Base-by-base conservation (phyloP, 2,113 vertebrate genomes). In the Pleuronectes platessa region DNA sequence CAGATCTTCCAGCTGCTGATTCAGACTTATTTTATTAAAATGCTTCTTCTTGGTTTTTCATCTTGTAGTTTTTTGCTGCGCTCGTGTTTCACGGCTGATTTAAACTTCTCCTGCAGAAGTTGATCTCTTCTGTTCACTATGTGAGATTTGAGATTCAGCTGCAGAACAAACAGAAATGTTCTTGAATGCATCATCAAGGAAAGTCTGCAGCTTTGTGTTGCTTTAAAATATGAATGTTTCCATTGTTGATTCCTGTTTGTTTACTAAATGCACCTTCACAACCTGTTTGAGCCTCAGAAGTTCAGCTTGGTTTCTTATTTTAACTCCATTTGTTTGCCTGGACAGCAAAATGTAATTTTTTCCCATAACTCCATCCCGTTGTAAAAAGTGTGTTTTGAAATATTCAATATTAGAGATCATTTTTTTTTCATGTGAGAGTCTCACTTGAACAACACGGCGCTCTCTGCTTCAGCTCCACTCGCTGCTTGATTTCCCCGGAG, bases 401-500 rank as follows among this genome's bases (percentile, higher is more conserved):
- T 27, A 47, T 58, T 72, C 31, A 68, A 23, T 55, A 61, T 61
- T 53, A n/a, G 2, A 73, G 47, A 23, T 47, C 20, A 21, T 17
- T 56, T 73, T 49, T 74, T 80, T 72, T 56, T 20, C 21, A 63
- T 78, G 63, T 26, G 1, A 21, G 53, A 24, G 65, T 74, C 63
- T 35, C 51, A 24, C 54, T 31, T 77, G 35, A 55, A 61, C 63
- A 64, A 79, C 53, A 23, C 1, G 23, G 18, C 24, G 15, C 59
- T 59, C 53, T 64, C n/a, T n/a, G 64, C 67, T 59, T 65, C 68
- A 63, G 76, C 86, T 49, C 31, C 74, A 63, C 67, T 70, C 74
- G 62, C 2, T 24, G 54, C 79, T 78, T 89, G 80, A 88, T 91
- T 91, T 88, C 86, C 89, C 84, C 17, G 15, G 78, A 83, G 86